Percentiles rank a stretch among this genome's conserved stretches.
phyloP scores from a whole-genome alignment of 2,797 vertebrate species.

The Peromyscus eremicus region DNA sequence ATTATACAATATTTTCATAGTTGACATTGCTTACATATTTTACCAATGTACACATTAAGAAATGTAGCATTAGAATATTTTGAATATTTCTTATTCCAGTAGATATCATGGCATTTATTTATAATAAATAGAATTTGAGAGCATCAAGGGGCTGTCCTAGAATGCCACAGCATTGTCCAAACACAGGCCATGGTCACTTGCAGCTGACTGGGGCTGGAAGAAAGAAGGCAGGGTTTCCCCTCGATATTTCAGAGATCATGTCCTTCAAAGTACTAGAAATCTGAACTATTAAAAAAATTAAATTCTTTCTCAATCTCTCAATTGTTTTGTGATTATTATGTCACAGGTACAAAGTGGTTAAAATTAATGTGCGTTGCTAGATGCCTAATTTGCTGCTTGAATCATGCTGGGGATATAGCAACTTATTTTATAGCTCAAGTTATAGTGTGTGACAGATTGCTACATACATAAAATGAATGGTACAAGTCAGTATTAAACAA shows the following conservation, averaged over 20 bases:
- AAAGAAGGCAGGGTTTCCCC: not conserved
- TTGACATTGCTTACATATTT: not conserved
- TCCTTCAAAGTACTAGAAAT: not conserved
- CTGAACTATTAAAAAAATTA: not conserved
- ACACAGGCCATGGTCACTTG: too few relatives aligned
- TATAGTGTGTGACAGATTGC: not conserved
- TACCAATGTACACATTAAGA: not conserved
- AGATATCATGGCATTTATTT: not conserved
- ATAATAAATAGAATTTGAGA: not conserved
- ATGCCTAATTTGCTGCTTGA: not conserved
- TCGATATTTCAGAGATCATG: not conserved
- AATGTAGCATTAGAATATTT: too few relatives aligned
- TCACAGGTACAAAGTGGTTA: not conserved
- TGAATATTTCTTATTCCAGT: rapidly evolving
- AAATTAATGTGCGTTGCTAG: not conserved
- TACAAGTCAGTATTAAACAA: not conserved
- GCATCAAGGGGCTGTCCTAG: not conserved
- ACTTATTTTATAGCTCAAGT: not conserved
- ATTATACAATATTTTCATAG: too few relatives aligned
- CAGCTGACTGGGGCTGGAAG: not conserved
- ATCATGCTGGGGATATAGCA: not conserved
- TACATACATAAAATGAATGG: not conserved
- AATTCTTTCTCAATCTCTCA: not conserved
- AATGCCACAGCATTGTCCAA: not conserved
- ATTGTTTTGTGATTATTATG: not conserved